Evolutionary conservation across 2,888 invertebrate genomes (phyloP).

Genomic region (Nesidiocoris tenuis): DNA sequence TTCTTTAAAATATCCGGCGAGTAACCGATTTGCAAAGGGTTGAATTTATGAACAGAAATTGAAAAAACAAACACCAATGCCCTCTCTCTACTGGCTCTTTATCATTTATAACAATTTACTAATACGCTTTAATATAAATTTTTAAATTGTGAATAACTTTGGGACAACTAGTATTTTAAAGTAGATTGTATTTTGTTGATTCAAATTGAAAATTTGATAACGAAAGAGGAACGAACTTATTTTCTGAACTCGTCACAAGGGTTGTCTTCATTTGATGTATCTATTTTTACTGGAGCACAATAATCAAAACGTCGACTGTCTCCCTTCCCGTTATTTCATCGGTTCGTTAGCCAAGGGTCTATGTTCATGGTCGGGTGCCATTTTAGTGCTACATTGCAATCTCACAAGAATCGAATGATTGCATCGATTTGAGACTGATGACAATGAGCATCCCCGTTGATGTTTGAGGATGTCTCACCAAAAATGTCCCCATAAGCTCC

Average conservation of each 20-base stretch:
- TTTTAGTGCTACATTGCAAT: too few species aligned
- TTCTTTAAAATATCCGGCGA: slow-evolving; percentile 60
- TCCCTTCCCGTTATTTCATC: too few species aligned
- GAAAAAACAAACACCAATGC: slow-evolving; percentile 11
- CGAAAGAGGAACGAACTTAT: slow-evolving; percentile 21
- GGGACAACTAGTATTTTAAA: slow-evolving; percentile 11
- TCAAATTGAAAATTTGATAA: not conserved
- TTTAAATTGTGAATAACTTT: slow-evolving; percentile 36
- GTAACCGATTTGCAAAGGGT: not conserved
- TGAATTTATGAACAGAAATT: not conserved
- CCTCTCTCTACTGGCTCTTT: slow-evolving; percentile 14
- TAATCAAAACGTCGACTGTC: slow-evolving; percentile 20
- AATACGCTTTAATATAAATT: slow-evolving; percentile 30
- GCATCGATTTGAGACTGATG: too few species aligned
- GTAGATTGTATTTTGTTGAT: slow-evolving; percentile 6
- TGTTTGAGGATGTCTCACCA: too few species aligned
- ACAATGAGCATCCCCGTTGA: too few species aligned
- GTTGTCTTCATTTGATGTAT: not conserved
- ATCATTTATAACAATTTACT: slow-evolving; percentile 33
- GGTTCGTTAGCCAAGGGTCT: too few species aligned
- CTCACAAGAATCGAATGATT: too few species aligned
- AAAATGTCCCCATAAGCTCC: too few species aligned
- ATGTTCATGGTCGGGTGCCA: too few species aligned
- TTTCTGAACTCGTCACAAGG: not conserved
- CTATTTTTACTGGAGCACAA: slow-evolving; percentile 16